Evolutionary conservation across 2,113 vertebrate genomes (phyloP).

Genomic region (Mustela lutreola): DNA sequence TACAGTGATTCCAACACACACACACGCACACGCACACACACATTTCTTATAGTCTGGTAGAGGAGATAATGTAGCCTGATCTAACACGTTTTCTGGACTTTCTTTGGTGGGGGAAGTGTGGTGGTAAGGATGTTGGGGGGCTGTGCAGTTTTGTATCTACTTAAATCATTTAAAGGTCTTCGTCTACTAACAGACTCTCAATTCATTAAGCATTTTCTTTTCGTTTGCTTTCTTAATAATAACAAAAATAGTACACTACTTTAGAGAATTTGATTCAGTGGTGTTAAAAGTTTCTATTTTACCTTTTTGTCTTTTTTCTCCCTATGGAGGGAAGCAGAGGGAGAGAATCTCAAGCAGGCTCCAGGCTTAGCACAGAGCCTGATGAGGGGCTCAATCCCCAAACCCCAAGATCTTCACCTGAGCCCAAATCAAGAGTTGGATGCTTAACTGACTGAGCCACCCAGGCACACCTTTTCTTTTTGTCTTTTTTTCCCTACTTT

Average conservation of each 20-base stretch:
- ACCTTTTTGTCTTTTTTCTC: background rate
- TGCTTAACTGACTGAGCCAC: background rate
- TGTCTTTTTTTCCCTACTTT: background rate
- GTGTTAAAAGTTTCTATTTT: background rate
- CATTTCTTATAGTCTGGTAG: background rate
- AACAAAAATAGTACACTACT: background rate
- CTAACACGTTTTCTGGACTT: background rate
- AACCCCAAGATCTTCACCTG: background rate
- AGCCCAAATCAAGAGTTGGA: background rate
- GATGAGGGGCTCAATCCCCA: background rate
- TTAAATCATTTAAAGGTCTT: background rate
- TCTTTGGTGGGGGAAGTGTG: background rate
- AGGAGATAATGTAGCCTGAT: background rate
- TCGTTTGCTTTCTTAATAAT: conserved; percentile 21
- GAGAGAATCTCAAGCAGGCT: background rate
- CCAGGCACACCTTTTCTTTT: background rate
- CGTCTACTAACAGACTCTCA: background rate
- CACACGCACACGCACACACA: background rate
- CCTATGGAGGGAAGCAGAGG: background rate
- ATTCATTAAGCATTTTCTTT: background rate
- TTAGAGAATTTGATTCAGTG: background rate
- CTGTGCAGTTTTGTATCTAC: background rate
- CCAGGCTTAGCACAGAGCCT: background rate
- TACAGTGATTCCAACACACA: background rate
- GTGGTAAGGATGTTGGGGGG: background rate